These are phyloP conservation scores for Rattus rattus DNA, from an alignment of 2,113 vertebrate species.

Conservation along the genomic window DNA sequence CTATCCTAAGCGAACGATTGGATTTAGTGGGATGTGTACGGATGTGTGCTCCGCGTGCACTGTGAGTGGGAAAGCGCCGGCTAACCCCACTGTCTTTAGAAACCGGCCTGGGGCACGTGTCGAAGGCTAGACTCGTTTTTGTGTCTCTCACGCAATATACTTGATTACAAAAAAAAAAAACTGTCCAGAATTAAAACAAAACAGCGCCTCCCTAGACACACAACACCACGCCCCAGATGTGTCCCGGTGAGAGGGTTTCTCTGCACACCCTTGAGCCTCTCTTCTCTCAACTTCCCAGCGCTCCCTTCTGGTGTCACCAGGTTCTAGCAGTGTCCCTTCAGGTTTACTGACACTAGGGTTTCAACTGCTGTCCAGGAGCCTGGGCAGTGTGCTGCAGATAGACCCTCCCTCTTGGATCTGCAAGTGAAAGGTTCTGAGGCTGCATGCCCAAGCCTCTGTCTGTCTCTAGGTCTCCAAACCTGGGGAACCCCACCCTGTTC, in stretches of 20 bases:
- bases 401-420: not conserved
- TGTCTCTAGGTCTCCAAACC: not conserved
- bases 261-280: not conserved
- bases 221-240: not conserved
- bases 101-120: not conserved
- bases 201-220: not conserved
- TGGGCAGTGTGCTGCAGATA: not conserved
- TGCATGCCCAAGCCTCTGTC: not conserved
- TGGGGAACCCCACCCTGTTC: accelerated
- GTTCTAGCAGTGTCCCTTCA: not conserved
- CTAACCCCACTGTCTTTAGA: not conserved
- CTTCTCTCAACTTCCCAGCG: not conserved
- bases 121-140: not conserved
- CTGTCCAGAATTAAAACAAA: not conserved
- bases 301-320: accelerated
- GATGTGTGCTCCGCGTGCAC: too few relatives aligned
- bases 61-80: not conserved
- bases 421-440: not conserved
- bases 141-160: not conserved
- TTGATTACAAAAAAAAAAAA: not conserved
- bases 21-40: not conserved
- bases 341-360: accelerated
- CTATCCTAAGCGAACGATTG: not conserved
- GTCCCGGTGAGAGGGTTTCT: not conserved
- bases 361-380: accelerated